Conservation (phyloP, 2,888 invertebrate genomes). For the Amphipyra tragopoginis region DNA sequence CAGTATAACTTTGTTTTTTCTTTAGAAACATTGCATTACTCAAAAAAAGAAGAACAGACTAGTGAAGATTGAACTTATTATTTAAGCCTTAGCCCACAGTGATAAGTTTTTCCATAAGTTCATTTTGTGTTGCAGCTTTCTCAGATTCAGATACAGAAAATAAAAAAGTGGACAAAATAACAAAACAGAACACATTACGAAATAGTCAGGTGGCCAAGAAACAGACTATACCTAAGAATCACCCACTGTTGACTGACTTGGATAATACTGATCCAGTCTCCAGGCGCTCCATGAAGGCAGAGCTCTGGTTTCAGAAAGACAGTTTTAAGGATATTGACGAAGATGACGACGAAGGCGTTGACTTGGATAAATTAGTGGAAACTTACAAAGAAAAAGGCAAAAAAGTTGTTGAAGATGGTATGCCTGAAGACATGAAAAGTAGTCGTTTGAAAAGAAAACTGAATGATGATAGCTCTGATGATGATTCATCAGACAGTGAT, state of each 20-base stretch:
- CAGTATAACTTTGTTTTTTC: too few species aligned
- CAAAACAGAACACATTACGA: conserved; percentile 79
- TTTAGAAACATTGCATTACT: too few species aligned
- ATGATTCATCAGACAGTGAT: conserved; percentile 84
- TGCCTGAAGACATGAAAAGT: conserved; percentile 46
- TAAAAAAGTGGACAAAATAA: conserved; percentile 79
- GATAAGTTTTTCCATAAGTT: too few species aligned
- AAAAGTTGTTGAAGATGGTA: conserved; percentile 73
- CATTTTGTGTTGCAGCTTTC: conserved; percentile 84
- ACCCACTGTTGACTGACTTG: conserved; percentile 95
- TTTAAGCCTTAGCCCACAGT: too few species aligned
- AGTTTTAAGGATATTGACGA: conserved; percentile 94
- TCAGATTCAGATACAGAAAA: conserved; percentile 91
- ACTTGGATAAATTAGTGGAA: conserved; percentile 94
- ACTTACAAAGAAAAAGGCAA: conserved; percentile 93
- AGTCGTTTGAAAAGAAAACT: conserved; percentile 71
- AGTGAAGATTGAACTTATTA: too few species aligned
- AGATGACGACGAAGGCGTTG: conserved; percentile 96
- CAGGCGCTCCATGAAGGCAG: conserved; percentile 93
- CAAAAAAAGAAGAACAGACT: too few species aligned
- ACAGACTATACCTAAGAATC: conserved; percentile 78
- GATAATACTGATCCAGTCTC: conserved; percentile 94
- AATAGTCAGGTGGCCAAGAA: conserved; percentile 75
- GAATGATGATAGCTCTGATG: conserved; percentile 80
- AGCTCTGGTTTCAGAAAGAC: conserved; percentile 96